These are phyloP conservation scores for Pogonognathellus flavescens DNA, from an alignment of 1,140 invertebrate genomes.

Conservation along the genomic window DNA sequence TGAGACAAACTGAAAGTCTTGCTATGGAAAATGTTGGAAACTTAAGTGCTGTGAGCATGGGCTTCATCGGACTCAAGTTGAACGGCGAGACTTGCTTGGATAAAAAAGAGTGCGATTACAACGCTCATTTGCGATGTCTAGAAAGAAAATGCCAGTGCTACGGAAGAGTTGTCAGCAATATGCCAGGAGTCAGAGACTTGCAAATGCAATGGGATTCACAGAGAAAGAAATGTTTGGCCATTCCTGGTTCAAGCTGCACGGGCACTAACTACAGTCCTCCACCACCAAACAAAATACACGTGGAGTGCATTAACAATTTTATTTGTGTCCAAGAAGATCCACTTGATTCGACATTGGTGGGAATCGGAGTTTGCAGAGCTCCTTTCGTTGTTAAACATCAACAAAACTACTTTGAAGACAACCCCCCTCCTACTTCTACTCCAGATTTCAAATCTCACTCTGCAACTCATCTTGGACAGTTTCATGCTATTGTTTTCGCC, in stretches of 20 bases:
- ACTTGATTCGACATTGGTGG: neutral
- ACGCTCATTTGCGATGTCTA: constrained; percentile 13
- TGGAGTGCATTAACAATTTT: neutral
- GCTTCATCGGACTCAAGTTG: neutral
- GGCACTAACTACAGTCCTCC: neutral
- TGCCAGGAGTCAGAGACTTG: neutral
- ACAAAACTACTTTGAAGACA: neutral
- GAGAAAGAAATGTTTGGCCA: neutral
- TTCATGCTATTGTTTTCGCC: too few species aligned
- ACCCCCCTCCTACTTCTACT: too few species aligned
- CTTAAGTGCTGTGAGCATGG: neutral
- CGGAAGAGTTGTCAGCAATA: neutral
- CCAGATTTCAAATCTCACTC: too few species aligned
- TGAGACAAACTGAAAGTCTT: too few species aligned
- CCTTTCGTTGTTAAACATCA: neutral
- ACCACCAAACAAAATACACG: neutral
- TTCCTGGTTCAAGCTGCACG: constrained; percentile 13
- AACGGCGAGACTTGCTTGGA: neutral
- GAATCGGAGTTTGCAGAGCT: constrained; percentile 8
- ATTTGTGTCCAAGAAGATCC: constrained; percentile 1
- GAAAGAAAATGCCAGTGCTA: constrained; percentile 14
- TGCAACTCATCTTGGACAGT: too few species aligned
- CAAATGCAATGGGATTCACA: neutral
- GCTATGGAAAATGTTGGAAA: too few species aligned
- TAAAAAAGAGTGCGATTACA: constrained; percentile 6